Evolutionary conservation across 37 sponge, comb jelly and placozoan genomes (phyloP).

Genomic region (Petrosia ficiformis): DNA sequence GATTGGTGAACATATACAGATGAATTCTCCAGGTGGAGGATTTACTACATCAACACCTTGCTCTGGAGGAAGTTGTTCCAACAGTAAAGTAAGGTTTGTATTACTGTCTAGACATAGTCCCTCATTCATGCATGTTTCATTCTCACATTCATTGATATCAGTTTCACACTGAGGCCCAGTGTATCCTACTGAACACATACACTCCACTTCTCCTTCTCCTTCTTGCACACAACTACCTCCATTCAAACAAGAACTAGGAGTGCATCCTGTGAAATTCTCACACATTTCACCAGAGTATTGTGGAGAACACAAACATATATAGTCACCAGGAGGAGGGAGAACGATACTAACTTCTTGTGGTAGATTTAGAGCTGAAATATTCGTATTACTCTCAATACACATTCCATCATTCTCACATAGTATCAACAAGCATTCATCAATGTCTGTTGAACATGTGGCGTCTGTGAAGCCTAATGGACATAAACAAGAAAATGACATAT

Average conservation of each 20-base stretch:
- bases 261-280: neutral
- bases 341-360: neutral
- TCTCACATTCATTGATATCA: constrained; percentile 4
- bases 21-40: constrained; percentile 3
- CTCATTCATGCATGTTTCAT: neutral
- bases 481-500: constrained; percentile 9
- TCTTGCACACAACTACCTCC: neutral
- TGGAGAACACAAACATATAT: neutral
- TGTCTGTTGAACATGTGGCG: constrained; percentile 15
- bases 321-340: neutral
- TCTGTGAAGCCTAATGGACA: constrained; percentile 40
- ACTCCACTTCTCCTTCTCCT: neutral
- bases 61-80: neutral
- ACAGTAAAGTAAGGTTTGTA: constrained; percentile 1
- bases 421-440: constrained; percentile 7
- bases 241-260: neutral
- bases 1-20: neutral
- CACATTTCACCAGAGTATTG: neutral
- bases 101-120: neutral
- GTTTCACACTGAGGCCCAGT: neutral
- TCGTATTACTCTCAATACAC: neutral
- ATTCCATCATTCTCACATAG: neutral
- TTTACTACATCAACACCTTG: neutral
- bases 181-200: neutral
- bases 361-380: neutral